phyloP scores from a whole-genome alignment of 1,140 invertebrate species.

The Wasmannia auropunctata region DNA sequence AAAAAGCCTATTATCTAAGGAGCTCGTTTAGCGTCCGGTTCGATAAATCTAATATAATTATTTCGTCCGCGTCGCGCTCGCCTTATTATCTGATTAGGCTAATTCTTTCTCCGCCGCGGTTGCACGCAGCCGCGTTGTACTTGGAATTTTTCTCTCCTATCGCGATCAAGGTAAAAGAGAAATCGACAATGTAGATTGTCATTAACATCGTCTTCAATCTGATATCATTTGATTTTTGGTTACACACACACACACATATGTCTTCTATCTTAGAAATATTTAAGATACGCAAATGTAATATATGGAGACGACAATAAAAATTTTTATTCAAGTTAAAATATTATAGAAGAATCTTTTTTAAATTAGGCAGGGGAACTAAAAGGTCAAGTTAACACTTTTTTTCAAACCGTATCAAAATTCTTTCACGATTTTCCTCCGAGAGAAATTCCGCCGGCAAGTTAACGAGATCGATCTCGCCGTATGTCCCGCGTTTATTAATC shows the following conservation, averaged over 20 bases:
- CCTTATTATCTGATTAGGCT: conserved; percentile 36
- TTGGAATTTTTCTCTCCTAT: neutral
- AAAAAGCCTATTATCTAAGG: conserved; percentile 76
- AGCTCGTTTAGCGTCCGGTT: conserved; percentile 62
- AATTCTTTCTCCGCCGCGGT: neutral
- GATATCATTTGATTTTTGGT: neutral
- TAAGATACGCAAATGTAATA: neutral
- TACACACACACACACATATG: neutral
- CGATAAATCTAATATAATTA: conserved; percentile 74
- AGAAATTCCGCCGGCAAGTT: neutral
- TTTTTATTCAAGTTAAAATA: neutral
- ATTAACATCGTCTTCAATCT: neutral
- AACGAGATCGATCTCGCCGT: conserved; percentile 29
- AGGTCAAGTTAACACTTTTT: neutral
- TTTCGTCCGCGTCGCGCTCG: conserved; percentile 54
- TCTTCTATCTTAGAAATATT: neutral
- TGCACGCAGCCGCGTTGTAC: neutral
- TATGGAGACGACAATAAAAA: neutral
- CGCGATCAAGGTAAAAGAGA: neutral
- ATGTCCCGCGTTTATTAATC: conserved; percentile 46
- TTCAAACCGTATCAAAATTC: neutral
- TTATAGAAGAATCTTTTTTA: neutral
- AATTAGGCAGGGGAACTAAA: neutral
- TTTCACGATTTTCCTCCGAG: neutral
- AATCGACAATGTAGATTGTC: neutral